Percentiles rank a stretch among this genome's conserved stretches.
Evolutionary conservation across 2,888 invertebrate genomes (phyloP).

Genomic region (Melanargia galathea): DNA sequence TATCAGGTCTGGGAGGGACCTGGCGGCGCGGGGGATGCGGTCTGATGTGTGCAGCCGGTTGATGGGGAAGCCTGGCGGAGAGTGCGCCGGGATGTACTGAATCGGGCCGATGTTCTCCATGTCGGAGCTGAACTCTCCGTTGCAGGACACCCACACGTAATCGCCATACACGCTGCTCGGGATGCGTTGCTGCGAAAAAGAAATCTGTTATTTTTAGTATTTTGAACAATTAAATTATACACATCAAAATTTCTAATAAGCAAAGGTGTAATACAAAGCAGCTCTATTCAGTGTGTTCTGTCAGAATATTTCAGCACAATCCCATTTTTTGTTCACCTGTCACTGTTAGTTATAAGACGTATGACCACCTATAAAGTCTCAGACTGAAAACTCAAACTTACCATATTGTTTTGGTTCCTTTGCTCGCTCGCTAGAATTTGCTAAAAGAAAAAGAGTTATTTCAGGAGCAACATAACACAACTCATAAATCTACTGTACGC

Average conservation of each 20-base stretch:
- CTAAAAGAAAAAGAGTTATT: not conserved
- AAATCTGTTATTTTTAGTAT: not conserved
- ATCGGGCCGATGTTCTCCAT: constrained; percentile 89
- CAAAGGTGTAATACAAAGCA: too few species aligned
- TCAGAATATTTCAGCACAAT: too few species aligned
- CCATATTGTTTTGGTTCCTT: constrained; percentile 8
- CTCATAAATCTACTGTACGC: not conserved
- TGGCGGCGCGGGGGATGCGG: constrained; percentile 60
- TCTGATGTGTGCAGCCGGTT: constrained; percentile 70
- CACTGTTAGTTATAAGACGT: too few species aligned
- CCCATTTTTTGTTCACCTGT: too few species aligned
- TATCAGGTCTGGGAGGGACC: constrained; percentile 61
- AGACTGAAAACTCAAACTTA: not conserved
- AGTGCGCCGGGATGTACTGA: constrained; percentile 85
- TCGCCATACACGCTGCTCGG: constrained; percentile 73
- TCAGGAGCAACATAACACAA: not conserved
- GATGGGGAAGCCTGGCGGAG: constrained; percentile 80
- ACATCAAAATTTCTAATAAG: too few species aligned
- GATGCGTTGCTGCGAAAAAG: constrained; percentile 51
- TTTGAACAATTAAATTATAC: too few species aligned
- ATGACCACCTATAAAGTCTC: too few species aligned
- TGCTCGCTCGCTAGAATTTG: constrained; percentile 22
- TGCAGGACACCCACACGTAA: constrained; percentile 91
- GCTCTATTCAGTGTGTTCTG: too few species aligned
- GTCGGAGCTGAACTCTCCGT: constrained; percentile 89